These are phyloP conservation scores for Sycobia sp. DNA, from an alignment of 1,140 invertebrate species.

Conservation along the genomic window DNA sequence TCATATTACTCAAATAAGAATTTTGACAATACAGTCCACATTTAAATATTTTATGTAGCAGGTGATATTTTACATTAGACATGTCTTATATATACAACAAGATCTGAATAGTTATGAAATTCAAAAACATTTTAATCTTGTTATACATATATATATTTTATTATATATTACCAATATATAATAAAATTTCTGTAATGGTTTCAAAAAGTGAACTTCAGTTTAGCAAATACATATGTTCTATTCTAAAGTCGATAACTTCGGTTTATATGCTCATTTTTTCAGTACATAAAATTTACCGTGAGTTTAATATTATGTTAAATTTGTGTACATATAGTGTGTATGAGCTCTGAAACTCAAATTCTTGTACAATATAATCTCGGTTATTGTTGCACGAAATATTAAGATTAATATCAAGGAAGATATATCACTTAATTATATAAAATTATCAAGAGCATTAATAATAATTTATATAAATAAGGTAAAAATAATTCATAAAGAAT, in stretches of 20 bases:
- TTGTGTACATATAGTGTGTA: slow-evolving; percentile 22
- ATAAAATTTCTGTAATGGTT: too few relatives aligned
- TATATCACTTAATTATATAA: neutral
- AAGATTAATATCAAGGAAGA: neutral
- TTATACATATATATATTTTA: too few relatives aligned
- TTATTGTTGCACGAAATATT: slow-evolving; percentile 5
- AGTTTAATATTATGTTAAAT: slow-evolving; percentile 12
- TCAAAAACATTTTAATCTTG: too few relatives aligned
- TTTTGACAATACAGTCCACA: too few relatives aligned
- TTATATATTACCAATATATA: too few relatives aligned
- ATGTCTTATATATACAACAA: too few relatives aligned
- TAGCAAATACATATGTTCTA: neutral
- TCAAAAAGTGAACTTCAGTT: slow-evolving; percentile 5
- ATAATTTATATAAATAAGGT: neutral
- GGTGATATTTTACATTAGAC: too few relatives aligned
- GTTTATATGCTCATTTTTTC: slow-evolving; percentile 15
- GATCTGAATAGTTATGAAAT: too few relatives aligned
- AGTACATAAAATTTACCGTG: slow-evolving; percentile 2
- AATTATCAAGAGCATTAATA: too few relatives aligned
- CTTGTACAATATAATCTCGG: slow-evolving; percentile 24
- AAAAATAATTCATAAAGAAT: neutral
- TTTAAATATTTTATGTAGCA: too few relatives aligned
- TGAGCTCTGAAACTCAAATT: slow-evolving; percentile 32
- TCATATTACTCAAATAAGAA: too few relatives aligned
- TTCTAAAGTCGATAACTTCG: slow-evolving; percentile 6